These are phyloP conservation scores for Ophioderma brevispina DNA, from an alignment of 35 echinoderm and acorn worm species.

Conservation along the genomic window DNA sequence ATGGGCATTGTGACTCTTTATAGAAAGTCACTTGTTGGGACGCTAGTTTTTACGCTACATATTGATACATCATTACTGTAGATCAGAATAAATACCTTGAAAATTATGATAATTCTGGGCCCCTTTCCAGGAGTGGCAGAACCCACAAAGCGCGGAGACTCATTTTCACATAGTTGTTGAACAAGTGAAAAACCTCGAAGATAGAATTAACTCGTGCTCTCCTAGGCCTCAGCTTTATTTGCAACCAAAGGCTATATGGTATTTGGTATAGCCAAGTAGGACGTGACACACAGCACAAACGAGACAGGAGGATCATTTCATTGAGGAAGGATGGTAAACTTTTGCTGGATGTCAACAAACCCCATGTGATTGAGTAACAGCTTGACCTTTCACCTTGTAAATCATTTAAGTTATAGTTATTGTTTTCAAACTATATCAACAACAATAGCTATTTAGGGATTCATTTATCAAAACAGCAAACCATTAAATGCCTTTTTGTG, in stretches of 20 bases:
- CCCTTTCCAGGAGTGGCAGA: slow-evolving; percentile 40
- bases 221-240: not conserved
- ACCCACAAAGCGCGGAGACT: slow-evolving; percentile 66
- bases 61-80: no score
- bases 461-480: no score
- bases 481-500: no score
- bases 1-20: no score
- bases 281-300: not conserved
- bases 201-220: not conserved
- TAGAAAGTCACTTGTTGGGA: no score
- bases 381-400: not conserved
- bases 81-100: no score
- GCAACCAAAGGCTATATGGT: not conserved
- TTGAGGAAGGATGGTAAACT: no score
- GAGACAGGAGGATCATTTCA: not conserved
- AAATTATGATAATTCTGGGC: slow-evolving; percentile 40
- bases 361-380: no score
- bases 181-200: not conserved
- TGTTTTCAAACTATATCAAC: no score
- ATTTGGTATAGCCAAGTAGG: not conserved
- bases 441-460: no score
- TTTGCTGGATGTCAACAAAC: not conserved
- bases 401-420: no score
- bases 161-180: slow-evolving; percentile 11
- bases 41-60: no score